Base-by-base conservation (phyloP, 2,113 vertebrate species). In the Phylloscopus trochiloides region DNA sequence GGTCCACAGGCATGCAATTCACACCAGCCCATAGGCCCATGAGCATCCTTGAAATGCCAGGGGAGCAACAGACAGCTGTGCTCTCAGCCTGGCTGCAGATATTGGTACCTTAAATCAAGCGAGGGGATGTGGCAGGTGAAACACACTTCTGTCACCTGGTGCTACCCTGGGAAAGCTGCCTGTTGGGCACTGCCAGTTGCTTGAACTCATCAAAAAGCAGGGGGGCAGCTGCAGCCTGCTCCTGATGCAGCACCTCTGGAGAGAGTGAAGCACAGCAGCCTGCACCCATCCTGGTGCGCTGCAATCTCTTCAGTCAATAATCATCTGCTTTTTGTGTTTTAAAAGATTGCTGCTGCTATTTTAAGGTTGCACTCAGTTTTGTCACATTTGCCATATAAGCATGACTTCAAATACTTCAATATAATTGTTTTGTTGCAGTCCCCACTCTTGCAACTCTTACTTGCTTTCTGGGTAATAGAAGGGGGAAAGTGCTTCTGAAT, bases 261-360 rank as follows among this genome's bases (percentile, higher is more conserved):
- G 89, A 43, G 38, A 82, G 45, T 80, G 77, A 72, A 97, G 84
- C 79, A 68, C 87, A 74, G 5, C 26, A 91, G 89, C 77, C 73
- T 70, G 71, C 38, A 12, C 66, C 73, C 84, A 86, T 55, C 74
- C 87, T 81, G 72, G 51, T 76, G 62, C 0, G 0, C 62, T 84
- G 59, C 70, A 42, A 54, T 48, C 86, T 87, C 90, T 74, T 58
- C 88, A 94, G 92, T 94, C 90, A 80, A 94, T 80, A 95, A 94
- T 91, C 79, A 86, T 94, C 92, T 89, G 80, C 95, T 93, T 95
- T 95, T 86, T 71, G 79, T 71, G 86, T 84, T 93, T 94, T 91
- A 94, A 93, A 92, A 91, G 91, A 90, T 63, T 61, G 78, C 70
- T 92, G 79, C 75, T 95, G 94, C 96, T 97, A 90, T 97, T 97